Conservation (phyloP, 2,797 vertebrate genomes). For the Tarsius wallacei region DNA sequence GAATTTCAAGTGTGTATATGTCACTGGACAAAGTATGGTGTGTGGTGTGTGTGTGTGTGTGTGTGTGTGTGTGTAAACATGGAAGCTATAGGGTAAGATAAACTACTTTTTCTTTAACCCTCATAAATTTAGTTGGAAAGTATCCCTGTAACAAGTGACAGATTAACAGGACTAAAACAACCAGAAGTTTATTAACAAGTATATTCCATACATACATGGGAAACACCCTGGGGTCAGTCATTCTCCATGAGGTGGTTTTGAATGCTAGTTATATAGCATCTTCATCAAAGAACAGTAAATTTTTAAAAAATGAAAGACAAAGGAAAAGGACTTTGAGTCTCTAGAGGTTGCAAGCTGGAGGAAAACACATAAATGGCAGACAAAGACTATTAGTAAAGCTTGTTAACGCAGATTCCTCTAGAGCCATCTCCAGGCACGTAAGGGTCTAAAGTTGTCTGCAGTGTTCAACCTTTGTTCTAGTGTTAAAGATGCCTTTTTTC, state of each 20-base stretch:
- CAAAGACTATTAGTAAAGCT: neutral
- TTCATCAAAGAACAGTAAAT: neutral
- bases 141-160: neutral
- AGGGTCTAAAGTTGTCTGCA: neutral
- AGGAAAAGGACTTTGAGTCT: neutral
- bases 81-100: neutral
- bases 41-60: no score
- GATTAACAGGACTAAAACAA: neutral
- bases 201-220: neutral
- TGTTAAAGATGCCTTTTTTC: neutral
- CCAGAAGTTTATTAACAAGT: neutral
- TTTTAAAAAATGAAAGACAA: neutral
- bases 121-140: neutral
- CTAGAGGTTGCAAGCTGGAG: neutral
- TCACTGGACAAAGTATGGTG: neutral
- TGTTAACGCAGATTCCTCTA: neutral
- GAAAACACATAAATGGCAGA: neutral
- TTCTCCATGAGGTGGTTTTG: neutral
- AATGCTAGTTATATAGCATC: neutral
- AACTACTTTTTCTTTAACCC: neutral
- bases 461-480: neutral
- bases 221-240: neutral
- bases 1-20: neutral
- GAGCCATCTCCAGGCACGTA: neutral
- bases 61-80: neutral